Conservation (phyloP, 2,797 vertebrate species). For the Poliocrania exsul region DNA sequence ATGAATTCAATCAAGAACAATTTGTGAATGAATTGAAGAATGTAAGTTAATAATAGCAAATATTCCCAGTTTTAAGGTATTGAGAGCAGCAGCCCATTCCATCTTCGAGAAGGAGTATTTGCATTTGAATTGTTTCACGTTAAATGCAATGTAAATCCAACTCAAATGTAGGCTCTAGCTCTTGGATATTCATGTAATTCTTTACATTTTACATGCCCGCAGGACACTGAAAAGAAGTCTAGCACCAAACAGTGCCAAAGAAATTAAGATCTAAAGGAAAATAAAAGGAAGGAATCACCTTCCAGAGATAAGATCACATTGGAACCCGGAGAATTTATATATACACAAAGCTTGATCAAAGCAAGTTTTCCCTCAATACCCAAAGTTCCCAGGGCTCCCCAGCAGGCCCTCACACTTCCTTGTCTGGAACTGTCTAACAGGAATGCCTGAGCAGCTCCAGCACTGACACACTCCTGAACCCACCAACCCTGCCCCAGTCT, state of each 20-base stretch:
- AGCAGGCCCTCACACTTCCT: accelerated
- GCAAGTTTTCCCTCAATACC: not conserved
- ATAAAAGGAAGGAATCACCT: not conserved
- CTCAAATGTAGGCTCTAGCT: not conserved
- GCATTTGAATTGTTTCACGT: constrained; percentile 1
- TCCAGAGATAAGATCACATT: not conserved
- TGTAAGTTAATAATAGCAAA: not conserved
- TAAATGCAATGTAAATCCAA: not conserved
- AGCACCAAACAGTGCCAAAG: not conserved
- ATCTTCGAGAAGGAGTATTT: constrained; percentile 12
- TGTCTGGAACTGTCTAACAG: not conserved
- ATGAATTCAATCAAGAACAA: not conserved
- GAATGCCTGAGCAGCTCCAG: not conserved
- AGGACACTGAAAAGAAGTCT: not conserved
- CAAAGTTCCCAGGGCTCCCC: not conserved
- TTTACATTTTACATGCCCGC: not conserved
- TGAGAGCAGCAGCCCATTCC: not conserved
- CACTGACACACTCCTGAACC: not conserved
- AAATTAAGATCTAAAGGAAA: not conserved
- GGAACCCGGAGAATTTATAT: not conserved
- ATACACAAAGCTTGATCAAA: not conserved
- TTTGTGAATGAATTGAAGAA: not conserved
- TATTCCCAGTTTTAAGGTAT: not conserved
- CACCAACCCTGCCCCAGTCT: not conserved
- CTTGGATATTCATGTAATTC: not conserved